Evolutionary conservation across 2,888 invertebrate genomes (phyloP), one percentile per base, ranked within the genome.

Genomic region (Noctuana brunneofusca): DNA sequence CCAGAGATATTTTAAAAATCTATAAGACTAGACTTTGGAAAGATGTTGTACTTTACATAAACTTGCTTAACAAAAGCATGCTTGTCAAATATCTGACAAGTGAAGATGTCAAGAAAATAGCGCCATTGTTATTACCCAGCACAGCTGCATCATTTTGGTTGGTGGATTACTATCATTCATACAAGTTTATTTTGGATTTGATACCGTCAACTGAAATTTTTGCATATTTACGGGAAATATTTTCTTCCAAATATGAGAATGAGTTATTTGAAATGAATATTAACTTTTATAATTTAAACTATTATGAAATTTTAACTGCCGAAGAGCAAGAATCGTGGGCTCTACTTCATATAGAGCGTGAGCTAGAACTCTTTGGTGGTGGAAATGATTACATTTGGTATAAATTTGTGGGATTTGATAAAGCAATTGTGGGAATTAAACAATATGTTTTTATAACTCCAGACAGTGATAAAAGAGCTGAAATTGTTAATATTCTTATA

Each of bases 281-380:
- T n/a, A 11, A 65, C 0, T 86, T 86, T 66, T 79, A 78, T 66
- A 18, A 68, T 0, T 60, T 58, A 8, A 43, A 69, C 0, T 78
- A 71, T 58, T 80, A 75, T 63, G 64, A 70, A 27, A 63, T 83
- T 16, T 78, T 86, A 72, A 78, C 78, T 6, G 0, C n/a, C 12
- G 69, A 75, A 18, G 75, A 83, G 56, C 73, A 64, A 65, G 80
- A 85, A 70, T 43, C 58, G 46, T 86, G 85, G 85, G 83, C 84
- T n/a, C 65, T 83, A 16, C 64, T 67, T 20, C 76, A 86, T 35
- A 66, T 85, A 58, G 72, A 76, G 35, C 74, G 69, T 58, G 70
- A 71, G 32, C 66, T 69, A 30, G 83, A 82, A 58, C 56, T 79
- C 27, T 63, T 79, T 12, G 81, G 80, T 2, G 64, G 41, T 20